phyloP scores from a whole-genome alignment of 2,888 invertebrate species.

The Volucella inflata region DNA sequence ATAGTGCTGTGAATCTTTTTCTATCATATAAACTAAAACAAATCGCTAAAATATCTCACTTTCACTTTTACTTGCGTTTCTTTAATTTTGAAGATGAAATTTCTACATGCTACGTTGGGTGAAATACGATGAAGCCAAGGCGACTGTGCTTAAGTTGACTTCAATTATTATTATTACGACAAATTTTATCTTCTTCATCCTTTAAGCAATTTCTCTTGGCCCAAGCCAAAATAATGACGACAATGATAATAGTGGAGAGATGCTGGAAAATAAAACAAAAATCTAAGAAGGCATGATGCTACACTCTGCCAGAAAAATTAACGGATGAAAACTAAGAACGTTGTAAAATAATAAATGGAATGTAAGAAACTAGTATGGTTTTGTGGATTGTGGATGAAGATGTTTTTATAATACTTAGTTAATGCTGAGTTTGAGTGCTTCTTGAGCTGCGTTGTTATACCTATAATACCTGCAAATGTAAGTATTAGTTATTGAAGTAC shows the following conservation, averaged over 20 bases:
- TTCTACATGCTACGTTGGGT: slow-evolving; percentile 2
- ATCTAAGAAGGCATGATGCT: not conserved
- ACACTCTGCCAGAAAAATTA: slow-evolving; percentile 40
- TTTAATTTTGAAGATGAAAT: slow-evolving; percentile 32
- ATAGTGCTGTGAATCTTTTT: slow-evolving; percentile 8
- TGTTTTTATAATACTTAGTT: no score
- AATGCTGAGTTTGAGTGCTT: no score
- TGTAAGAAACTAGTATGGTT: no score
- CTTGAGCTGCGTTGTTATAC: no score
- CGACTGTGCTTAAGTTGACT: slow-evolving; percentile 44
- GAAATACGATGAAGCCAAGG: not conserved
- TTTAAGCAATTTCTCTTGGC: slow-evolving; percentile 63
- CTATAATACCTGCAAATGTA: no score
- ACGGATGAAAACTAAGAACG: not conserved
- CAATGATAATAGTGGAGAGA: slow-evolving; percentile 49
- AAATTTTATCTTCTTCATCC: slow-evolving; percentile 67
- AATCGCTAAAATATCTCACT: slow-evolving; percentile 7
- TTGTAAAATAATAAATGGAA: no score
- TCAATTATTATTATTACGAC: slow-evolving; percentile 73
- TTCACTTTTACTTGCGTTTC: slow-evolving; percentile 22
- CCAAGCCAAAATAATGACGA: slow-evolving; percentile 65
- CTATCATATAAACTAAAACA: not conserved
- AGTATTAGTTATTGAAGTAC: no score
- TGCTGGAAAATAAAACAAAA: not conserved
- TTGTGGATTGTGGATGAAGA: no score